Conservation (phyloP, 2,888 invertebrate genomes). For the Eulithis testata region DNA sequence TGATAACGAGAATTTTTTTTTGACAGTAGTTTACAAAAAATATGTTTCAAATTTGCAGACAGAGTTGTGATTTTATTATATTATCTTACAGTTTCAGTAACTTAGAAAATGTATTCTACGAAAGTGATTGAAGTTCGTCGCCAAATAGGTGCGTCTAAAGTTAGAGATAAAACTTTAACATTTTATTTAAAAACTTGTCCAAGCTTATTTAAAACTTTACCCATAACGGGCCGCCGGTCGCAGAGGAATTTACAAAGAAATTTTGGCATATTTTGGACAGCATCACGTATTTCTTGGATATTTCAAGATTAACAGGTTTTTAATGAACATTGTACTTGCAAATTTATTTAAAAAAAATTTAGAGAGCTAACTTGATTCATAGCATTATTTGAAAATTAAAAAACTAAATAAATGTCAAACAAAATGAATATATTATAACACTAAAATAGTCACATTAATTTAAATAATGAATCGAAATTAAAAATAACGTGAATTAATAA, state of each 20-base stretch:
- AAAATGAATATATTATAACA: slow-evolving; percentile 4
- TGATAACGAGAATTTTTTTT: too few species aligned
- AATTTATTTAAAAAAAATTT: slow-evolving; percentile 12
- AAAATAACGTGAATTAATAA: slow-evolving; percentile 6
- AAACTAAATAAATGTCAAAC: slow-evolving; percentile 13
- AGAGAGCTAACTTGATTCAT: slow-evolving; percentile 12
- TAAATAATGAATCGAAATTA: slow-evolving; percentile 3
- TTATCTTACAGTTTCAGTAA: slow-evolving; percentile 35
- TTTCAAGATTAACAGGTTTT: slow-evolving; percentile 20
- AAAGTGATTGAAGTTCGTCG: slow-evolving; percentile 58
- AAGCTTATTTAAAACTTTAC: slow-evolving; percentile 65
- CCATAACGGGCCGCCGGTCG: slow-evolving; percentile 55
- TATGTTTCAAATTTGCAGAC: slow-evolving; percentile 8
- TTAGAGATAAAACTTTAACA: slow-evolving; percentile 75
- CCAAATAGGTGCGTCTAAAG: slow-evolving; percentile 65
- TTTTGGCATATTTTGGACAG: slow-evolving; percentile 19
- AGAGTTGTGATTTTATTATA: slow-evolving; percentile 25
- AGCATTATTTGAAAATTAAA: not conserved
- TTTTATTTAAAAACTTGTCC: slow-evolving; percentile 68
- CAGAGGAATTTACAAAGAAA: slow-evolving; percentile 23
- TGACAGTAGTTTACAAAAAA: too few species aligned
- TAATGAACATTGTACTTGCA: slow-evolving; percentile 15
- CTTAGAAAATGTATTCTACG: slow-evolving; percentile 35
- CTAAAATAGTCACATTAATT: not conserved
- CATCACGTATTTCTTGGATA: slow-evolving; percentile 6